These are phyloP conservation scores for Mesodorylaimus sp. DNA, from an alignment of 2,888 invertebrate genomes.

Conservation along the genomic window DNA sequence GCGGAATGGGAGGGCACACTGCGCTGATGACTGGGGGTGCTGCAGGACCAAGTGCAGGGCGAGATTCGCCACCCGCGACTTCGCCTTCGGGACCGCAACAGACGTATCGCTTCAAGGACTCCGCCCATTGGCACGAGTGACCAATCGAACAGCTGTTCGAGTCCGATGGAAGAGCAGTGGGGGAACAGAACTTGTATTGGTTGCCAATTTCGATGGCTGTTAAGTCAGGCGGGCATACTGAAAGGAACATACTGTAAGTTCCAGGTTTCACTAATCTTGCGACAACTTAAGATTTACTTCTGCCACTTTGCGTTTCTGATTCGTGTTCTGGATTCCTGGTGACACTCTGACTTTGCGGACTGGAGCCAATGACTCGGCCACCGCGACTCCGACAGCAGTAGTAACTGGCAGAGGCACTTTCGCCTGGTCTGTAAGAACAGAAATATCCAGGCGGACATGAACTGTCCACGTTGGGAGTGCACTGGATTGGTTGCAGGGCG, in stretches of 20 bases:
- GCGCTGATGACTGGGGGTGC: not conserved
- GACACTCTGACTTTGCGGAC: too few relatives aligned
- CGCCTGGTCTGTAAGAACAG: constrained; percentile 28
- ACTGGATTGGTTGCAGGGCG: constrained; percentile 27
- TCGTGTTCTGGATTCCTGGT: too few relatives aligned
- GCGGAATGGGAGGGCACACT: not conserved
- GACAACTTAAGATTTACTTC: too few relatives aligned
- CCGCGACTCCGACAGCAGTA: constrained; percentile 21
- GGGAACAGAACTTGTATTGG: not conserved
- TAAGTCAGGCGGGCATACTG: not conserved
- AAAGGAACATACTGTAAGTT: not conserved
- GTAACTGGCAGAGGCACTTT: constrained; percentile 25
- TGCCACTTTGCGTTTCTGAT: too few relatives aligned
- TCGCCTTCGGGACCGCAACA: not conserved
- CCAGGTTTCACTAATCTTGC: too few relatives aligned
- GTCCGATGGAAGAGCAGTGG: not conserved
- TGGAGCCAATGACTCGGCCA: not conserved
- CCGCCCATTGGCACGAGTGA: not conserved
- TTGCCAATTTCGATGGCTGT: not conserved
- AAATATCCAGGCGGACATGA: constrained; percentile 24
- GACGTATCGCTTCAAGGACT: not conserved
- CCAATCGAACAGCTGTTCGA: not conserved
- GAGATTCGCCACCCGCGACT: too few relatives aligned
- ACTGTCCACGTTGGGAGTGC: constrained; percentile 27
- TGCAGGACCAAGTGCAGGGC: too few relatives aligned